phyloP scores from a whole-genome alignment of 2,888 invertebrate genomes.

The Galeopsomyia nigrocyanea region DNA sequence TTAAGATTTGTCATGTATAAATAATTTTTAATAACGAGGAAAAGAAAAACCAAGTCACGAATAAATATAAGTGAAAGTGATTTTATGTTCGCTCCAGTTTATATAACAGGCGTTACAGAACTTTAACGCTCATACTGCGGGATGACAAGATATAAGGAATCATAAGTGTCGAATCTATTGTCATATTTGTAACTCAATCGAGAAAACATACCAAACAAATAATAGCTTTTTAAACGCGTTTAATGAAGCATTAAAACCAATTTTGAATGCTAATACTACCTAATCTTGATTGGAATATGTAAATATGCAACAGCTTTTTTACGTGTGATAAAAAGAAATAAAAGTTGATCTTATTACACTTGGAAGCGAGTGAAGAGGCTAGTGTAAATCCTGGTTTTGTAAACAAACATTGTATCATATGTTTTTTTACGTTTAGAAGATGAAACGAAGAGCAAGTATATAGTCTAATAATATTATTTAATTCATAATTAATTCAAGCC shows the following conservation, averaged over 20 bases:
- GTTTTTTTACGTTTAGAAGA: slow-evolving; percentile 56
- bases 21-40: slow-evolving; percentile 55
- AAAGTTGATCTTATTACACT: slow-evolving; percentile 64
- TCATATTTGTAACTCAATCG: slow-evolving; percentile 47
- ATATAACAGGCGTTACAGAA: slow-evolving; percentile 34
- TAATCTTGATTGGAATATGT: slow-evolving; percentile 64
- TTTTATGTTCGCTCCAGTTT: slow-evolving; percentile 24
- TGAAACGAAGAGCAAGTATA: slow-evolving; percentile 50
- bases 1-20: slow-evolving; percentile 61
- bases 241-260: slow-evolving; percentile 48
- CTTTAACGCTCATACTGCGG: slow-evolving; percentile 28
- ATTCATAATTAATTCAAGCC: slow-evolving; percentile 62
- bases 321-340: slow-evolving; percentile 63
- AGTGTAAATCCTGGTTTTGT: slow-evolving; percentile 67
- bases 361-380: slow-evolving; percentile 61
- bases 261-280: slow-evolving; percentile 61
- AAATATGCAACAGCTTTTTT: slow-evolving; percentile 68
- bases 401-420: slow-evolving; percentile 65
- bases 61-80: slow-evolving; percentile 39
- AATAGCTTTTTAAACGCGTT: slow-evolving; percentile 54
- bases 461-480: slow-evolving; percentile 65
- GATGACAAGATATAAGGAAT: slow-evolving; percentile 40
- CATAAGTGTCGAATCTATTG: slow-evolving; percentile 43
- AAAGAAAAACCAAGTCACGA: slow-evolving; percentile 51
- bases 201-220: slow-evolving; percentile 57